Percentiles rank a stretch among this genome's conserved stretches.
These are phyloP conservation scores for Scaptodrosophila latifasciaeformis DNA, from an alignment of 2,888 invertebrate species.

Conservation along the genomic window DNA sequence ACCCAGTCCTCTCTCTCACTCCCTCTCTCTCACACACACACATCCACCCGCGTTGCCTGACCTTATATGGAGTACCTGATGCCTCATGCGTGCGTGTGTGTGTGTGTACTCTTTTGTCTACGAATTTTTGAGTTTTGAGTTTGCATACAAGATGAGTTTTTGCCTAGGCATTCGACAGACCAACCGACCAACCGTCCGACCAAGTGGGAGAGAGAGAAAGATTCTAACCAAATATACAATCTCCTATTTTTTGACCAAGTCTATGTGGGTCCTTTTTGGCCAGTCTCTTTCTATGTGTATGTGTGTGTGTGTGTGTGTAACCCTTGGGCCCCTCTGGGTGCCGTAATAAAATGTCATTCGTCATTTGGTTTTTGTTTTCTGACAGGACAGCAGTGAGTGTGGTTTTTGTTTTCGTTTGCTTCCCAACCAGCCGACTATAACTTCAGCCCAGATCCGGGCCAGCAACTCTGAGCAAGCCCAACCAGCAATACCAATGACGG, in stretches of 20 bases:
- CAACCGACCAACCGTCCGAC: neutral
- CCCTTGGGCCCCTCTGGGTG: constrained; percentile 54
- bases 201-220: too few species aligned
- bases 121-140: constrained; percentile 69
- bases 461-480: neutral
- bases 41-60: constrained; percentile 5
- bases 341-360: constrained; percentile 71
- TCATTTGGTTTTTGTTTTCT: constrained; percentile 64
- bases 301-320: constrained; percentile 7
- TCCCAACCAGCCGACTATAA: constrained; percentile 37
- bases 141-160: constrained; percentile 69
- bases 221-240: too few species aligned
- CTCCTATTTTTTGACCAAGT: too few species aligned
- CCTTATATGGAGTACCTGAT: neutral
- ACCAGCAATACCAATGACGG: constrained; percentile 37
- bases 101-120: constrained; percentile 64
- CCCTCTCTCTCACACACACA: neutral
- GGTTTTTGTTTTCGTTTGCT: neutral
- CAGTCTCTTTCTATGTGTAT: too few species aligned
- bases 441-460: constrained; percentile 31
- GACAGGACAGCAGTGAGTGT: too few species aligned
- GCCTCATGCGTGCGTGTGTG: constrained; percentile 16
- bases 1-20: neutral
- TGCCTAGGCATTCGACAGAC: constrained; percentile 24
- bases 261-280: too few species aligned